Base-by-base conservation (phyloP, 2,888 invertebrate genomes). In the Onthophagus sagittarius region DNA sequence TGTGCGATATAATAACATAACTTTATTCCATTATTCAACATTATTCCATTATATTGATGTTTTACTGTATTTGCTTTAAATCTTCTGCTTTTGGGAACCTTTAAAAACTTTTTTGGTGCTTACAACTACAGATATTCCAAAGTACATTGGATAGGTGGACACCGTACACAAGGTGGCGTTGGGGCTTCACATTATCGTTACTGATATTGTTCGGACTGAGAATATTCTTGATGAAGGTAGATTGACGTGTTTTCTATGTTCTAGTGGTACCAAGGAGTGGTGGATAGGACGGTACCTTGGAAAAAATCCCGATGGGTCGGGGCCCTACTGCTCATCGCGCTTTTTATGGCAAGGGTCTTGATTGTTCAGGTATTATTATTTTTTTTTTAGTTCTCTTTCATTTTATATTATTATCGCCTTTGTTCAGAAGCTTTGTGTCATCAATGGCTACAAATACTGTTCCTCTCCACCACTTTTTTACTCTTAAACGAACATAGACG, bases 131-230 rank as follows among this genome's bases (percentile, higher is more conserved):
- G 93, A 87, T 92, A 82, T 94, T 94, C 86, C 95, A 96, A 89
- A 92, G 93, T 82, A 89, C 92, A 79, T 87, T 96, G 86, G 96
- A 96, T 87, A 90, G 90, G 83, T 94, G 94, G 90, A 96, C 96
- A 79, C 96, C 96, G 74, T 92, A 94, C 83, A 88, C 90, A 77
- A 89, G 90, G 83, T 90, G 91, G 79, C 90, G 97, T 87, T 97
- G 97, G 97, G 85, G 89, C 74, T 91, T 91, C 80, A 92, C 94
- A 76, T 85, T 90, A 80, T 84, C 90, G 76, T 86, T 96, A 78
- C 85, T 95, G 83, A 80, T 91, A 75, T 83, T 91, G 84, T 97
- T 96, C 87, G 87, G 94, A 83, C 86, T 94, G 81, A 90, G 96
- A 86, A 92, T 97, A 86, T 88, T 95, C 84, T 86, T 93, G 79